Evolutionary conservation across 2,797 vertebrate genomes (phyloP), one percentile per base, ranked within the genome.

Genomic region (Microtus agrestis): DNA sequence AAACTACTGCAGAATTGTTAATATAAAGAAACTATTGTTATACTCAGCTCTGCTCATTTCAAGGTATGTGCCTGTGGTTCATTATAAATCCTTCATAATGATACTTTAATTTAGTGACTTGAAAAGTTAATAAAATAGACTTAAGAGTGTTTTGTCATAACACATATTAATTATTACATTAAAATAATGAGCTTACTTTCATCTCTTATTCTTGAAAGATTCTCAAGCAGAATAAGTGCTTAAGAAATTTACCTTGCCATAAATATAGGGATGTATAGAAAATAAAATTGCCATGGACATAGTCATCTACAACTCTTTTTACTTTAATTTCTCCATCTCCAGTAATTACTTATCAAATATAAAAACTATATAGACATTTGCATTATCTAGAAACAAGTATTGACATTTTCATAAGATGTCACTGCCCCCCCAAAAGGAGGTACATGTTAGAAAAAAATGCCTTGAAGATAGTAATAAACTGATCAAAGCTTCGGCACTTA

Each of bases 1-100:
- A 96, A 97, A 96, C 87, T 46, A 94, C 71, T 17, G 17, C 51
- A 90, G 94, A 96, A 96, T 97, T 91, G 23, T 51, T 93, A 97
- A 97, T 51, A 86, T 92, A 93, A 93, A 91, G 77, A 91, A 91
- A 71, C 67, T 56, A 27, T 40, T 94, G 31, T 74, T 95, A 76
- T 29, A 78, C 80, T 94, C 43, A 86, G 77, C 10, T 74, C 34
- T 91, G 80, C 73, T 93, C 43, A 87, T 93, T 89, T 94, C 91
- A 87, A 94, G 17, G 27, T 65, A 46, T 77, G 51, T 65, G 23
- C 37, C 86, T 78, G 40, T 74, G 19, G 63, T 80, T 84, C 15
- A 73, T 78, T 94, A 65, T 5, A 87, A 78, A 40, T 63, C 43
- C 69, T 94, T 95, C n/a, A 86, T 54, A 56, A 88, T 87, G 46